Conservation (phyloP, 2,113 vertebrate genomes). For the Hirundichthys speculiger region DNA sequence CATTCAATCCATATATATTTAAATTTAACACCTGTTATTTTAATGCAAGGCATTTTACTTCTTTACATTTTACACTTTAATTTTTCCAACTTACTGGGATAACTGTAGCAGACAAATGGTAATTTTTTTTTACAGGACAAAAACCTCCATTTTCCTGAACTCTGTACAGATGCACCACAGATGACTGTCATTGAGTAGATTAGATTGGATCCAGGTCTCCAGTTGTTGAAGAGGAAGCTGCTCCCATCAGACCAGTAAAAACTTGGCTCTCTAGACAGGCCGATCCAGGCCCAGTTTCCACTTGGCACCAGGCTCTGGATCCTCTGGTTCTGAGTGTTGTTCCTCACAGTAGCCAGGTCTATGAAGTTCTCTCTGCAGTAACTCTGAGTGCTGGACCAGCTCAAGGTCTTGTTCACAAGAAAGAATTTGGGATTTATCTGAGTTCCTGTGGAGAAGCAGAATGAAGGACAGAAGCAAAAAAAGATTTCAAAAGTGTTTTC, state of each 20-base stretch:
- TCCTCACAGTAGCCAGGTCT: constrained; percentile 19
- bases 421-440: background rate
- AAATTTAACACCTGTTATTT: too few relatives aligned
- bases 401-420: fast-evolving
- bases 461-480: background rate
- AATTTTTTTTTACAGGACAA: background rate
- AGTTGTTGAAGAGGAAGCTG: background rate
- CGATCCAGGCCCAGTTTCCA: background rate
- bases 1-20: too few relatives aligned
- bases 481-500: too few relatives aligned
- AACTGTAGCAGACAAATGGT: constrained; percentile 23
- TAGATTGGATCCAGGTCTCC: fast-evolving
- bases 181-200: background rate
- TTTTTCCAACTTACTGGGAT: background rate
- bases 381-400: background rate
- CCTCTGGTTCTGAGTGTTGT: background rate
- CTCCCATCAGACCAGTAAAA: constrained; percentile 12
- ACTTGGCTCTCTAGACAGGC: background rate
- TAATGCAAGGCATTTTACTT: too few relatives aligned
- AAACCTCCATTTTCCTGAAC: background rate
- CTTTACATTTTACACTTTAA: too few relatives aligned
- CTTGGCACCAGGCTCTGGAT: fast-evolving
- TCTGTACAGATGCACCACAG: background rate
- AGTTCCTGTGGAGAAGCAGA: background rate
- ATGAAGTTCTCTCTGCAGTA: background rate